These are phyloP conservation scores for Thecocarcelia acutangulata DNA, from an alignment of 2,888 invertebrate genomes.

Conservation along the genomic window DNA sequence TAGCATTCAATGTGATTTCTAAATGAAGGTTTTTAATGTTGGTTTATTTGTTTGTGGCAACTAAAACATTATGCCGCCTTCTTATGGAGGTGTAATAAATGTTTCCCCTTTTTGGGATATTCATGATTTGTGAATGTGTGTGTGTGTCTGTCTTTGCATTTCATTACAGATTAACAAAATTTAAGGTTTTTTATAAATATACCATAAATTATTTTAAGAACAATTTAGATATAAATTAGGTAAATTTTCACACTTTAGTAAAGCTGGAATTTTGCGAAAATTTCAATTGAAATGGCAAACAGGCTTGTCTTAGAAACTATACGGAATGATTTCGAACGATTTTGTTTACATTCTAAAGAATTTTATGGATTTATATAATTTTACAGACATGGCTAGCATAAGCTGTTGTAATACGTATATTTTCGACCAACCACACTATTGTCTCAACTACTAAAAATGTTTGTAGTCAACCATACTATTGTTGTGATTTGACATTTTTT, in stretches of 20 bases:
- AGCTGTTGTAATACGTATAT: no score
- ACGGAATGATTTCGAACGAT: no score
- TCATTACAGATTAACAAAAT: background rate
- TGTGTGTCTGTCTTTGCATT: constrained; percentile 5
- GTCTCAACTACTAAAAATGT: no score
- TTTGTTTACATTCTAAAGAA: no score
- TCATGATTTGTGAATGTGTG: background rate
- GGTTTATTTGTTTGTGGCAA: constrained; percentile 25
- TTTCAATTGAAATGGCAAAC: no score
- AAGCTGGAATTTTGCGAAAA: background rate
- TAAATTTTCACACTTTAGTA: constrained; percentile 27
- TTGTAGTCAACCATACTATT: no score
- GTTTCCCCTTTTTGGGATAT: constrained; percentile 30
- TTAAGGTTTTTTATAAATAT: background rate
- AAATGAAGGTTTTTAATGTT: constrained; percentile 57
- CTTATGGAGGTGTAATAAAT: constrained; percentile 58
- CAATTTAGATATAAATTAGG: constrained; percentile 3
- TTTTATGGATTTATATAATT: no score
- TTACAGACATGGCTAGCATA: no score
- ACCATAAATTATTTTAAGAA: constrained; percentile 15
- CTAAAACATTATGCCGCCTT: constrained; percentile 43
- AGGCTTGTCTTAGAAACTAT: no score
- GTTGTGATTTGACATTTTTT: no score
- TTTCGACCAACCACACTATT: no score
- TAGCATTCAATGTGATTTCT: constrained; percentile 78